phyloP scores from a whole-genome alignment of 2,113 vertebrate genomes.

The Merops nubicus region DNA sequence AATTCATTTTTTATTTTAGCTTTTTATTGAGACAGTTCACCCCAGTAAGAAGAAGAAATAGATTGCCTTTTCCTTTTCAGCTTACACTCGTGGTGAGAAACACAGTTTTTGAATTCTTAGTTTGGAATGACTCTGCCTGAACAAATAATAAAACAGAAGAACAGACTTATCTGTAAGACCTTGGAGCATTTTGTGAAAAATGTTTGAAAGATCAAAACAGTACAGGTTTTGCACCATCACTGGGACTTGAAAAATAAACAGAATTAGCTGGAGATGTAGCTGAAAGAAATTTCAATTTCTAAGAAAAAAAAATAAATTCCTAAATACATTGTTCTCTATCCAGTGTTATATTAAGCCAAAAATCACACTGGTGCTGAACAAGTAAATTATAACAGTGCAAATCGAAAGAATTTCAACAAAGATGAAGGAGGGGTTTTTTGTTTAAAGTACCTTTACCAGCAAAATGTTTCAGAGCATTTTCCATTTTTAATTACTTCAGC shows the following conservation, averaged over 20 bases:
- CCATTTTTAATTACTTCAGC: constrained; percentile 10
- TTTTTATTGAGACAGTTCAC: background rate
- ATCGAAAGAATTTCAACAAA: background rate
- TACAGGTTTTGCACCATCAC: background rate
- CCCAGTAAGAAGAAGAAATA: background rate
- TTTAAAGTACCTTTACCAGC: background rate
- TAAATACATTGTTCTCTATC: background rate
- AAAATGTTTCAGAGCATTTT: background rate
- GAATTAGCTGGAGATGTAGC: background rate
- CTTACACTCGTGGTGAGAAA: background rate
- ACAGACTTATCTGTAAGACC: background rate
- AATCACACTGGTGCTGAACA: background rate
- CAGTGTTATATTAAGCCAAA: background rate
- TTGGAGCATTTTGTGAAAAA: background rate
- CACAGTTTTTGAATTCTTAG: background rate
- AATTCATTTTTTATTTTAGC: background rate
- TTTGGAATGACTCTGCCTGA: background rate
- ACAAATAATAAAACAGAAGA: constrained; percentile 24
- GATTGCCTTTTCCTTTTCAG: background rate
- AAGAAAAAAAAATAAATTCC: background rate
- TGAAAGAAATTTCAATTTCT: background rate
- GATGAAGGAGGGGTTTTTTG: background rate
- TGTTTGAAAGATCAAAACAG: constrained; percentile 10
- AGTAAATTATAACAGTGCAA: background rate
- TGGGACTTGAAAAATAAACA: constrained; percentile 29